Conservation (phyloP, 2,797 vertebrate genomes). For the Myotis pilosus region DNA sequence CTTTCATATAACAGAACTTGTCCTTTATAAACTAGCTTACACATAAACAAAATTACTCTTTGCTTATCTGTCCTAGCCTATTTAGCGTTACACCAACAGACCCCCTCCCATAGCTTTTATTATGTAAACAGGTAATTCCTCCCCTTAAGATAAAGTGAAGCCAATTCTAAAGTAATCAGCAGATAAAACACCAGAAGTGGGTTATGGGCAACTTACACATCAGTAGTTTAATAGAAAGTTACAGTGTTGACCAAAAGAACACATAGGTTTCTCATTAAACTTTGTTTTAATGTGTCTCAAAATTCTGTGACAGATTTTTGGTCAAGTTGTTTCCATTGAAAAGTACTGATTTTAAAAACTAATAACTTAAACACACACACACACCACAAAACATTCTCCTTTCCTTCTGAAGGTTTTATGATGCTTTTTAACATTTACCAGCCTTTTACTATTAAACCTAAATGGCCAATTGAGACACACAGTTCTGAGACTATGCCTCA, state of each 20-base stretch:
- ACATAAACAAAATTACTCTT: neutral
- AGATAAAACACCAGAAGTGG: neutral
- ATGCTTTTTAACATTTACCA: neutral
- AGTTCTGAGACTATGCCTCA: too few species aligned
- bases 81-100: neutral
- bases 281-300: neutral
- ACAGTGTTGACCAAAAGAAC: too few species aligned
- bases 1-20: neutral
- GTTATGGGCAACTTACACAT: neutral
- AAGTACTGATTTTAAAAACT: neutral
- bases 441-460: neutral
- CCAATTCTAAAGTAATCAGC: neutral
- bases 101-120: neutral
- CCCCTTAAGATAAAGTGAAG: neutral
- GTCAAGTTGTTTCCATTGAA: neutral
- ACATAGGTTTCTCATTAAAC: too few species aligned
- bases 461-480: neutral
- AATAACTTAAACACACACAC: neutral
- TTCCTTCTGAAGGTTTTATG: neutral
- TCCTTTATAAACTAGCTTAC: neutral
- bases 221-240: neutral
- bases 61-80: neutral
- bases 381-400: neutral
- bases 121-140: neutral
- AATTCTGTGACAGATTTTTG: neutral